Percentiles rank a stretch among this genome's conserved stretches.
Conservation (phyloP, 2,113 vertebrate genomes). For the Isichthys henryi region DNA sequence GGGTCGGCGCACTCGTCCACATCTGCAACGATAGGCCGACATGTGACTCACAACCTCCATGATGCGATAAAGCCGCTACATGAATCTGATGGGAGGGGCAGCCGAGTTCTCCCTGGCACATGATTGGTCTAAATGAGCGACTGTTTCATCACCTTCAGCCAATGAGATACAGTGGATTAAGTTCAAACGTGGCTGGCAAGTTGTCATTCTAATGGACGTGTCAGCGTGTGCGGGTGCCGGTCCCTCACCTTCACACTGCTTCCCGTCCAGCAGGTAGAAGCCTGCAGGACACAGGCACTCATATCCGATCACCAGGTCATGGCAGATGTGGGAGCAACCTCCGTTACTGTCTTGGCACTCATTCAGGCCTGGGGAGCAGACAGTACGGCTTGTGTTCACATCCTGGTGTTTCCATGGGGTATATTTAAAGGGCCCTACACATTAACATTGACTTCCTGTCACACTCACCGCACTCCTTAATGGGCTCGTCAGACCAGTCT, state of each 20-base stretch:
- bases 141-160: background rate
- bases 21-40: slow-evolving; percentile 50
- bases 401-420: background rate
- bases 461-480: slow-evolving; percentile 70
- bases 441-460: background rate
- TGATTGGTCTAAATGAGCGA: background rate
- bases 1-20: slow-evolving; percentile 71
- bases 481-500: slow-evolving; percentile 75
- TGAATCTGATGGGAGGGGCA: background rate
- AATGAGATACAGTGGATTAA: background rate
- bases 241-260: slow-evolving; percentile 68
- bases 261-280: slow-evolving; percentile 57
- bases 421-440: no score
- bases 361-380: slow-evolving; percentile 52
- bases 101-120: background rate
- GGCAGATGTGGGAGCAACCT: slow-evolving; percentile 71
- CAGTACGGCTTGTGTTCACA: background rate
- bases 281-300: slow-evolving; percentile 71
- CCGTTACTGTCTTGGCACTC: slow-evolving; percentile 69
- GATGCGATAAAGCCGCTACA: background rate
- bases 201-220: background rate
- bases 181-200: background rate
- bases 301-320: slow-evolving; percentile 66
- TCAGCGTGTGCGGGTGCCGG: background rate
- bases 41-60: background rate